Conservation (phyloP, 2,113 vertebrate genomes). For the Cranoglanis bouderius region DNA sequence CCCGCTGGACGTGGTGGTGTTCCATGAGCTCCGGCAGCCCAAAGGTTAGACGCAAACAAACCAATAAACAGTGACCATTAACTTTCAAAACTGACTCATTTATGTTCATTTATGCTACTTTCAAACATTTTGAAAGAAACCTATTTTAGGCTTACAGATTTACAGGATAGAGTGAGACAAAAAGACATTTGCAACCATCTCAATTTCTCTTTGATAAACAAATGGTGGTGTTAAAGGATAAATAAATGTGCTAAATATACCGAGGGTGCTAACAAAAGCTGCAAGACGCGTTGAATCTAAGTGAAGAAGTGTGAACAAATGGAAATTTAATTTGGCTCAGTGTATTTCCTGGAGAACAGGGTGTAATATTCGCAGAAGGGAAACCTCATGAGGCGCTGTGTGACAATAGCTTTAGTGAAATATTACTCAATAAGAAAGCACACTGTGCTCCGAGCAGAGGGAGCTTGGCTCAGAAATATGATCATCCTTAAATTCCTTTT, state of each 20-base stretch:
- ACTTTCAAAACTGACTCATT: not conserved
- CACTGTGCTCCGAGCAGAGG: not conserved
- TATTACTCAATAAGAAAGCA: slow-evolving; percentile 20
- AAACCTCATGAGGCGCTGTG: slow-evolving; percentile 1
- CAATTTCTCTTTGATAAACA: slow-evolving; percentile 64
- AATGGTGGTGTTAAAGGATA: not conserved
- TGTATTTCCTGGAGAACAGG: slow-evolving; percentile 7
- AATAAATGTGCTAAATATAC: not conserved
- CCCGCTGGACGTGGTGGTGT: slow-evolving; percentile 92
- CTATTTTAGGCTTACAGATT: not conserved
- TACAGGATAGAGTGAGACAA: not conserved
- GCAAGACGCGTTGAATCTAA: slow-evolving; percentile 19
- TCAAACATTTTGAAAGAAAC: not conserved
- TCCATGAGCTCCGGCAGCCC: slow-evolving; percentile 92
- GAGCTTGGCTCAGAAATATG: not conserved
- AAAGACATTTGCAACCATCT: not conserved
- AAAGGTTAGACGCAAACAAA: slow-evolving; percentile 74
- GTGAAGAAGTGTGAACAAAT: slow-evolving; percentile 27
- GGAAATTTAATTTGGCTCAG: slow-evolving; percentile 20
- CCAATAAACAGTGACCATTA: not conserved
- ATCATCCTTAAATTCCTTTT: slow-evolving; percentile 6
- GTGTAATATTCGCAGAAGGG: slow-evolving; percentile 36
- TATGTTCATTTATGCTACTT: not conserved
- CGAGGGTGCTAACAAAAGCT: slow-evolving; percentile 19
- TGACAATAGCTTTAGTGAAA: slow-evolving; percentile 17